Conservation (phyloP, 2,888 invertebrate genomes). For the Hemicrepidius hirtus region DNA sequence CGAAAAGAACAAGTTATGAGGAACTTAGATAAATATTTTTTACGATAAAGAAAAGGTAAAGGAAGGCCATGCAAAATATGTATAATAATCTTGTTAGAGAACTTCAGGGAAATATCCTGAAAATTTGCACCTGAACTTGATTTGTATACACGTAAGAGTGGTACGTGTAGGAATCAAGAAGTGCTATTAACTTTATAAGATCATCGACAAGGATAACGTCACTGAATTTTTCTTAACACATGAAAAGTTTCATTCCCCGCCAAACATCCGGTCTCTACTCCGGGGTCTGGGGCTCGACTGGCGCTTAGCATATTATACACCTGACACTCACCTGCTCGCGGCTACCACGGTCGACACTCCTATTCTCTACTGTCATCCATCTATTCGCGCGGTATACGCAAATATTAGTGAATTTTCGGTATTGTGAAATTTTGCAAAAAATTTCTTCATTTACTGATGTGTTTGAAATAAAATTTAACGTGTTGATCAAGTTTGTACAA, state of each 20-base stretch:
- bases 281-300: conserved; percentile 52
- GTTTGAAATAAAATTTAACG: not conserved
- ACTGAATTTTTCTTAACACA: conserved; percentile 44
- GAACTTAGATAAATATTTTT: too few species aligned
- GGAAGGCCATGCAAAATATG: too few species aligned
- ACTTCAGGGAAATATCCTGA: not conserved
- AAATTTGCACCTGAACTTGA: not conserved
- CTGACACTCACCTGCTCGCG: conserved; percentile 50
- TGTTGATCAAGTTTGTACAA: conserved; percentile 61
- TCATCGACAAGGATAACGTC: conserved; percentile 33
- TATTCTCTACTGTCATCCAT: not conserved
- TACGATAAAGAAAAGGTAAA: too few species aligned
- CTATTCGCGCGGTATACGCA: conserved; percentile 1
- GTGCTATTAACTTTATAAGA: conserved; percentile 13
- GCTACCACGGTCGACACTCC: conserved; percentile 31
- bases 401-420: too few species aligned
- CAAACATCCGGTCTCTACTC: conserved; percentile 55
- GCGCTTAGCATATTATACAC: conserved; percentile 44
- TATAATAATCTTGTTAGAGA: too few species aligned
- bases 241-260: conserved; percentile 52
- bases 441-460: not conserved
- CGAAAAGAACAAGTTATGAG: too few species aligned
- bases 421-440: not conserved
- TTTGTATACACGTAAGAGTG: not conserved
- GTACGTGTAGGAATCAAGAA: conserved; percentile 4